Evolutionary conservation across 1,140 invertebrate species (phyloP), one percentile per base, ranked within the genome.

Genomic region (Bombus consobrinus): DNA sequence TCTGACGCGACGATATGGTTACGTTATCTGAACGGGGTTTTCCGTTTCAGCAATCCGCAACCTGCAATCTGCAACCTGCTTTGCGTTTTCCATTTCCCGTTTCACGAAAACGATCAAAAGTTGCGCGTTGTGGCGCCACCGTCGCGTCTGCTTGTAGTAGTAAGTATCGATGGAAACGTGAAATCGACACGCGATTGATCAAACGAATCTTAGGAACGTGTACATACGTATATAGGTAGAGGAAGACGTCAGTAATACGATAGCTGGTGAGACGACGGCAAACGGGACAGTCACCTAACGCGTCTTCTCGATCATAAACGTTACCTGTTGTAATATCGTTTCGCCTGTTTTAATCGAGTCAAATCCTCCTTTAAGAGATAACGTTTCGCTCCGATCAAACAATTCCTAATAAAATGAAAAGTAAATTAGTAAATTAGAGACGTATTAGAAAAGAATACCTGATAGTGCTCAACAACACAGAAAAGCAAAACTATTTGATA

Each of bases 281-380:
- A 53, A 53, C 1, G 18, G 6, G 47, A 8, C 18, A 53, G 47
- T 53, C 18, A 22, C 47, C 47, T 22, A 53, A 53, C 47, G 47
- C 47, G 18, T 53, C 5, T 62, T 62, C 25, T n/a, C 59, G 47
- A 28, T 59, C 57, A 12, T 62, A 22, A n/a, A 41, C 2, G 81
- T 94, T 92, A 96, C 96, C 95, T 96, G 71, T 94, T 87, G 64
- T 90, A 94, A 89, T 96, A 95, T 3, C 68, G 87, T 69, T 91
- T 95, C 0, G 95, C 95, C 81, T 93, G 90, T 0, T 94, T 91
- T 32, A 96, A 18, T 78, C 96, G 95, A 1, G 95, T 93, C 39
- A 96, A 93, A 69, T 95, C 95, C 85, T 97, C 96, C 0, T 96
- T 95, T 28, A 97, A 73, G 8, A 97, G 90, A 89, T 95, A 97